Evolutionary conservation across 2,797 vertebrate species (phyloP).

Genomic region (Platyrinchus mystaceus): DNA sequence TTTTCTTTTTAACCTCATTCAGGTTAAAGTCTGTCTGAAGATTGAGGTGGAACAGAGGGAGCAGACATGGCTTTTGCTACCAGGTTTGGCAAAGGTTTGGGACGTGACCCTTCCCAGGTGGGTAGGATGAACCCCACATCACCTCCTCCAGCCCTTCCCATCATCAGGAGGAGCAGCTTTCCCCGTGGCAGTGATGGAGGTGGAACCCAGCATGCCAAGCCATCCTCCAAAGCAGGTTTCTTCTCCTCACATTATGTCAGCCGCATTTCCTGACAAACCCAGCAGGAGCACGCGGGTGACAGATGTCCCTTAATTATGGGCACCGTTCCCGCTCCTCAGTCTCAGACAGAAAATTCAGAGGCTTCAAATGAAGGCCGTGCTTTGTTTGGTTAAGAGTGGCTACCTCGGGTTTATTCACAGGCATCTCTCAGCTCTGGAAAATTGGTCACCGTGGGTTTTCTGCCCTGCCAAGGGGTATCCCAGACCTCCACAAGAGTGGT

Average conservation of each 20-base stretch:
- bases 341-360: background rate
- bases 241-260: constrained; percentile 28
- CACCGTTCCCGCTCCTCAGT: background rate
- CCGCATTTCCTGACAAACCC: constrained; percentile 47
- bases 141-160: background rate
- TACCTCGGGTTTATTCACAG: background rate
- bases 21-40: background rate
- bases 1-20: accelerated
- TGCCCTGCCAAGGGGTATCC: background rate
- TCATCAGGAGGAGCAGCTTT: background rate
- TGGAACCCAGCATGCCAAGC: background rate
- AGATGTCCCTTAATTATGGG: constrained; percentile 49
- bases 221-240: constrained; percentile 27
- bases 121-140: accelerated
- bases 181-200: background rate
- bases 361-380: background rate
- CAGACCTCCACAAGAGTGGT: background rate
- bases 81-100: background rate
- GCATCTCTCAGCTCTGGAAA: background rate
- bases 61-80: background rate
- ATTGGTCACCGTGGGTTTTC: background rate
- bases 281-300: constrained; percentile 38
- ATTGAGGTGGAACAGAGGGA: background rate
- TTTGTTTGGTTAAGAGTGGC: background rate
- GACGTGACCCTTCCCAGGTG: accelerated